Base-by-base conservation (phyloP, 1,140 invertebrate genomes). In the Nasonia longicornis region DNA sequence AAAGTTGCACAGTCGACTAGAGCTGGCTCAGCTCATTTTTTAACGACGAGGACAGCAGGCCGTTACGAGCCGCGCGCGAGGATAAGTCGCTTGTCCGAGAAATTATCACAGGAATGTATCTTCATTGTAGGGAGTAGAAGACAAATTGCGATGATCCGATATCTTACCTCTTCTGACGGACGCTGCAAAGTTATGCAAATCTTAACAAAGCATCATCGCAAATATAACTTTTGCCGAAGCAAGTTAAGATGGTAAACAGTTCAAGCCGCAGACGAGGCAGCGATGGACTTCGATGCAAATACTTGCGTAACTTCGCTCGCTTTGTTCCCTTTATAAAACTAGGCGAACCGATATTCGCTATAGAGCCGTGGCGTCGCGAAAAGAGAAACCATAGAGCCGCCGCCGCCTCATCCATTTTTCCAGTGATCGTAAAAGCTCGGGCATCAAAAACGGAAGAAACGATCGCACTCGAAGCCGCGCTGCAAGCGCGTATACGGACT, bases 1-100 rank as follows among this genome's bases (percentile, higher is more conserved):
- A 69, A 69, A 29, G 31, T 29, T 69, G 31, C 66, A 35, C 66
- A n/a, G 16, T 69, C 66, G 31, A 69, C 66, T 35, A 31, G 66
- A 35, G 31, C 66, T 69, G 26, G 26, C 66, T 69, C 26, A 35
- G 66, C 66, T 69, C 26, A 69, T 69, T 69, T 69, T 69, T 69
- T 69, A 69, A 69, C 66, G 66, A 69, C 63, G 22, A 42, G 38
- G 38, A 42, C 52, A 58, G 48, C 48, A 14, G 6, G 16, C 16
- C 16, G 52, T 58, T 58, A 7, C 16, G 20, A 20, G 48, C 16
- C 3, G 3, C 4, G 16, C 16, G 4, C 4, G 16, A 58, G 16
- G 16, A 58, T 4, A 58, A 58, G 2, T 58, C 26, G 31, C 52
- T 58, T n/a, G 52, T 1, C 52, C 52, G 20, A n/a, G 52, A 58